These are phyloP conservation scores for honey bee (Apis mellifera) DNA, from an alignment of 1,140 invertebrate species.

Conservation along the genomic window DNA sequence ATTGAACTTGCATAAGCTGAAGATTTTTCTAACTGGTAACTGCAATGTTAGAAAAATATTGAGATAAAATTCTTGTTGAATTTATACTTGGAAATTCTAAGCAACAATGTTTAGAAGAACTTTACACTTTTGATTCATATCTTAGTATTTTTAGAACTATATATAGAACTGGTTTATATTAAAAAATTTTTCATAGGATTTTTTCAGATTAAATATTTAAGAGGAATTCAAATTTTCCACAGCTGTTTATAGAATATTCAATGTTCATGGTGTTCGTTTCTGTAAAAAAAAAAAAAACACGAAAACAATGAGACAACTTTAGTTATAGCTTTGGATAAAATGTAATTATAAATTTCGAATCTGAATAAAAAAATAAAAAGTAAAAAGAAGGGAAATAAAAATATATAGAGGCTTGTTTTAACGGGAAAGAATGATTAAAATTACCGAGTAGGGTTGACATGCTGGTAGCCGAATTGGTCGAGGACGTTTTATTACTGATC, in stretches of 20 bases:
- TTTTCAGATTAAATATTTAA: background rate
- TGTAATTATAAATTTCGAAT: too few species aligned
- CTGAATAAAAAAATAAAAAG: background rate
- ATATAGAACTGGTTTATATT: background rate
- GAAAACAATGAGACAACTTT: conserved; percentile 16
- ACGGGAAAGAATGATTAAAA: conserved; percentile 35
- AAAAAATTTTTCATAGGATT: conserved; percentile 10
- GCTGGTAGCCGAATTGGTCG: conserved; percentile 65
- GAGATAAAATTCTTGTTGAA: too few species aligned
- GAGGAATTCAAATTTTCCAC: background rate
- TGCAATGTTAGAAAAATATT: too few species aligned
- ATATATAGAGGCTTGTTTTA: background rate
- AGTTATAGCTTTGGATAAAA: background rate
- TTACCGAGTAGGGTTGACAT: conserved; percentile 77
- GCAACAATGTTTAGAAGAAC: too few species aligned
- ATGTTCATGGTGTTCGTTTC: background rate
- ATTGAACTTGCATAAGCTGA: too few species aligned
- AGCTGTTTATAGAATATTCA: conserved; percentile 1
- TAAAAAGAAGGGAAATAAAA: too few species aligned
- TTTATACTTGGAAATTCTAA: too few species aligned
- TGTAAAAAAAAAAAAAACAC: conserved; percentile 14
- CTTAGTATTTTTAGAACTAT: background rate
- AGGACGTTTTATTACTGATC: conserved; percentile 67
- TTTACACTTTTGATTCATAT: too few species aligned
- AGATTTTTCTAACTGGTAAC: too few species aligned